Evolutionary conservation across 2,888 invertebrate genomes (phyloP), one percentile per base, ranked within the genome.

Genomic region (Anagyrus pseudococci): DNA sequence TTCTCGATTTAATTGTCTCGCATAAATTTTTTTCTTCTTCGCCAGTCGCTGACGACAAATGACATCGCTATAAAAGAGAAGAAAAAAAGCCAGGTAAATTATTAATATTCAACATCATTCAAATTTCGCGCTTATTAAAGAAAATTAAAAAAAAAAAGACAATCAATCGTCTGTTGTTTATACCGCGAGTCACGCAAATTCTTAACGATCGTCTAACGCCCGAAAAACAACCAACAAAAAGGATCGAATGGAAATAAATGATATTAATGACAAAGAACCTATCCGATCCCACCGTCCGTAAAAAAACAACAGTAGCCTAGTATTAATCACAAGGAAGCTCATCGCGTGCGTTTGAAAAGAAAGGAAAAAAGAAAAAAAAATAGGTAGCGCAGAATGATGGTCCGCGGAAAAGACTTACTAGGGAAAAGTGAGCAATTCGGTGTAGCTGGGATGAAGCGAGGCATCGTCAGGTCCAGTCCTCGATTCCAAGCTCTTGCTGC

Each of bases 41-140:
- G 83, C 83, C 70, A 87, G 86, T 54, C 89, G 84, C 69, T 86
- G 86, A 4, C 87, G 85, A 73, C 89, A 89, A 15, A 87, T 84
- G n/a, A 88, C 86, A 47, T 85, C 79, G 75, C 89, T 89, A 29
- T 15, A 57, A 62, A 15, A 17, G 29, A 52, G 53, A 37, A 29
- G 29, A 29, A 29, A 29, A 29, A 29, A 29, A 29, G 10, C 10
- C 10, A 7, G 29, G 4, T 29, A 29, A 40, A 15, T 4, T 15
- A 26, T 40, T 40, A 40, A 19, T 7, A 23, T 37, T 22, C 2
- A 8, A 40, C 4, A 15, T 19, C 8, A 20, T 23, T 40, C 20
- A 13, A 40, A 19, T 25, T 29, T 29, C 22, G 17, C 2, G n/a
- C 13, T n/a, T n/a, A n/a, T n/a, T n/a, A n/a, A n/a, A n/a, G n/a